Conservation (phyloP, 2,797 vertebrate species). For the Galagoides demidoff region DNA sequence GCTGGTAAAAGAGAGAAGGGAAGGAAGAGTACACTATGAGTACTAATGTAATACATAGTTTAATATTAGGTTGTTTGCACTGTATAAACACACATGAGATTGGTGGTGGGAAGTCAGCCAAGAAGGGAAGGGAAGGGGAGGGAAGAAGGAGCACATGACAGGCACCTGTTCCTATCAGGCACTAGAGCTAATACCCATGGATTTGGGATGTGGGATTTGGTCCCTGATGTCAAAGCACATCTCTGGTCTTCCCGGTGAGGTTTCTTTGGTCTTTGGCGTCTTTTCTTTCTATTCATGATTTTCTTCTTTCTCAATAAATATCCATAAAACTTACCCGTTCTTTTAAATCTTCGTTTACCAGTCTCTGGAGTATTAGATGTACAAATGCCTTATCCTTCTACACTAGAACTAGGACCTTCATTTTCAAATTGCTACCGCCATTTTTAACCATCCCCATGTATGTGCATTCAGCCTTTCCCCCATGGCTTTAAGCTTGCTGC, state of each 20-base stretch:
- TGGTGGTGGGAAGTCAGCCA: slow-evolving; percentile 67
- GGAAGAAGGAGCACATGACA: not conserved
- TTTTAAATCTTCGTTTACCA: not conserved
- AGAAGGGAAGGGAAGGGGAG: not conserved
- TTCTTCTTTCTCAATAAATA: not conserved
- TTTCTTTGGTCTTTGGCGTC: not conserved
- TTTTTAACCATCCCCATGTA: not conserved
- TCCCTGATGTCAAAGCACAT: too few species aligned
- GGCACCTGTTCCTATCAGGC: not conserved
- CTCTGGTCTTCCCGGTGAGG: not conserved
- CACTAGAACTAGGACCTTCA: not conserved
- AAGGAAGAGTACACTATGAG: not conserved
- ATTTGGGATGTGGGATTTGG: not conserved
- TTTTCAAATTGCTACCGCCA: not conserved
- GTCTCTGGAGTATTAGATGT: not conserved
- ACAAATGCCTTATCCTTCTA: not conserved
- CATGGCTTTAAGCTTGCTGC: not conserved
- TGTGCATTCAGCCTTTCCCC: slow-evolving; percentile 18
- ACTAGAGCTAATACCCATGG: not conserved
- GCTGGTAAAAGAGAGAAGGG: not conserved
- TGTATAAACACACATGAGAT: slow-evolving; percentile 57
- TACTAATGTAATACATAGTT: slow-evolving; percentile 18
- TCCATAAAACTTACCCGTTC: not conserved
- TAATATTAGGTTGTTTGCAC: slow-evolving; percentile 64
- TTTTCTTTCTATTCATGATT: not conserved